phyloP scores from a whole-genome alignment of 2,797 vertebrate genomes.

The Enteromius paludinosus region DNA sequence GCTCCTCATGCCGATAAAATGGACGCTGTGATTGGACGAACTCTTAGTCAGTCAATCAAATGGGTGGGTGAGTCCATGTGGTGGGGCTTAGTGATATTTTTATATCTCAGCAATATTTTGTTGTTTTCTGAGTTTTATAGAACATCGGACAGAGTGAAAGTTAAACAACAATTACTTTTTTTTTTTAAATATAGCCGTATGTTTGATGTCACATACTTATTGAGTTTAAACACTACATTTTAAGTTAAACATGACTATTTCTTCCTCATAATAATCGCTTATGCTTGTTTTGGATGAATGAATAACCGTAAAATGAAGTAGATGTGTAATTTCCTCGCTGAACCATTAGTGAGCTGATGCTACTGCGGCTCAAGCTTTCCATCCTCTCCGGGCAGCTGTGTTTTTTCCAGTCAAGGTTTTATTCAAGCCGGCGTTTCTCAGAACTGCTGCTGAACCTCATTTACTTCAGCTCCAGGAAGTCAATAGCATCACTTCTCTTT shows the following conservation, averaged over 20 bases:
- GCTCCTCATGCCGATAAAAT: slow-evolving; percentile 12
- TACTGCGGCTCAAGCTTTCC: slow-evolving; percentile 20
- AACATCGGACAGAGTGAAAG: neutral
- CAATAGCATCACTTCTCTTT: slow-evolving; percentile 10
- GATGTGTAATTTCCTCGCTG: neutral
- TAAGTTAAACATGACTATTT: neutral
- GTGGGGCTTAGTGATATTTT: slow-evolving; percentile 1
- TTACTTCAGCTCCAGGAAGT: slow-evolving; percentile 41
- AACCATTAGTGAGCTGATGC: slow-evolving; percentile 16
- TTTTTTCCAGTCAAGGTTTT: slow-evolving; percentile 17
- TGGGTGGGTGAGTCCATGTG: slow-evolving; percentile 24
- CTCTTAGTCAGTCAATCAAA: slow-evolving; percentile 31
- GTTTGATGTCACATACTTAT: neutral
- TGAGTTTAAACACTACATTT: neutral
- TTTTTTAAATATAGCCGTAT: too few species aligned
- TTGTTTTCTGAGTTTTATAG: neutral
- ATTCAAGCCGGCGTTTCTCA: slow-evolving; percentile 33
- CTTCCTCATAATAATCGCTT: neutral
- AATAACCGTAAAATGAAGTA: slow-evolving; percentile 4
- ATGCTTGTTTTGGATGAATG: neutral
- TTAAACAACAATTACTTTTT: neutral
- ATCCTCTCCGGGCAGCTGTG: neutral
- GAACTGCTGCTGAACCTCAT: slow-evolving; percentile 44
- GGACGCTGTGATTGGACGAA: slow-evolving; percentile 30
- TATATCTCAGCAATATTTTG: neutral